Evolutionary conservation across 2,797 vertebrate species (phyloP), one percentile per base, ranked within the genome.

Genomic region (Falco berigora): DNA sequence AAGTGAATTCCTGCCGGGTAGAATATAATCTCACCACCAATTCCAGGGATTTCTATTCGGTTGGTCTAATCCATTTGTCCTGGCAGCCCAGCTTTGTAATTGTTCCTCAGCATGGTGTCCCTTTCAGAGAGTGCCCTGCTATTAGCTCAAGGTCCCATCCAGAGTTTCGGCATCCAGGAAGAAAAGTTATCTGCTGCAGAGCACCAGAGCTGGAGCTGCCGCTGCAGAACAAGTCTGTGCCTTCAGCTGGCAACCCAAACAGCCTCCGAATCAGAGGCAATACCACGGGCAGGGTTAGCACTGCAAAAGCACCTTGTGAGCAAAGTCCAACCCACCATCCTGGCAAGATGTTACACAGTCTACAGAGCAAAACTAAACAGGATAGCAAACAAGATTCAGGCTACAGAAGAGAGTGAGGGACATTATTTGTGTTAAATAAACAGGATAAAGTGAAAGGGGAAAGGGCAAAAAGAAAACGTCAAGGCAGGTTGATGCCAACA

Each of bases 401-500:
- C n/a, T 27, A 22, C 0, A 1, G 44, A 68, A 77, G 16, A 75
- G 30, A 72, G 13, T 38, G 24, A 77, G 8, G 50, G 1, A 1
- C 19, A 12, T 46, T 73, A 32, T 66, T 77, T 73, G 23, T 74
- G 52, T 71, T 82, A 77, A 92, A 69, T 58, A 87, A 85, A 77
- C 34, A 59, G 36, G 44, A 20, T 61, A 30, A 77, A 61, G n/a
- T 46, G 64, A 79, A 66, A 64, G 49, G 63, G 12, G 9, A 75
- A 91, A 68, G 72, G 32, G 25, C 21, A 71, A 75, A 92, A 74
- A 21, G 11, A 68, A 63, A 77, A 84, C 1, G 3, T 56, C 67
- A 62, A 38, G 56, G 56, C 0, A 1, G 7, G 30, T 49, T 5
- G 18, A 36, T 0, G 1, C 53, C 68, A 72, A 7, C 7, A 11